Evolutionary conservation across 2,113 vertebrate genomes (phyloP).

Genomic region (Tonatia bakeri): DNA sequence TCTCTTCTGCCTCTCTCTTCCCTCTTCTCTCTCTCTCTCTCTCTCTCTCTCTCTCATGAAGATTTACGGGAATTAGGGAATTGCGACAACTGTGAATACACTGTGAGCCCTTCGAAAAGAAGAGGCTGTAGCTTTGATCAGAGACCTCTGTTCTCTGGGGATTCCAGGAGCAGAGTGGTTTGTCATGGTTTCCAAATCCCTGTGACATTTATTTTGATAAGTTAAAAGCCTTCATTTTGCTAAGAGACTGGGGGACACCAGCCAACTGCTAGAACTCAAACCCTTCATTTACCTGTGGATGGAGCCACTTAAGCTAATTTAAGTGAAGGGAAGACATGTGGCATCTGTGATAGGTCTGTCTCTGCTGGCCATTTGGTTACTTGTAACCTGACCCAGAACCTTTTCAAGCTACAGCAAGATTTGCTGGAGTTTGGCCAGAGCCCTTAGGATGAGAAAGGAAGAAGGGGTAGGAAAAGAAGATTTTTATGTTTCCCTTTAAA

Average conservation of each 20-base stretch:
- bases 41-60: too few relatives aligned
- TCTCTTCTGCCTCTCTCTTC: not conserved
- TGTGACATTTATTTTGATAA: not conserved
- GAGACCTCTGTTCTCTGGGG: not conserved
- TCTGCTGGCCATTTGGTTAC: not conserved
- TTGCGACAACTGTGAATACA: not conserved
- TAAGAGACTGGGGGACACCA: not conserved
- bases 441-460: not conserved
- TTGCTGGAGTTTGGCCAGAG: not conserved
- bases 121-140: not conserved
- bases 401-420: not conserved
- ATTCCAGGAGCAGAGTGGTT: not conserved
- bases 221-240: not conserved
- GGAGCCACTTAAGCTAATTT: not conserved
- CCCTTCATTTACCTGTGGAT: not conserved
- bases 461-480: not conserved
- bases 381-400: not conserved
- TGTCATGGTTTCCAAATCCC: not conserved
- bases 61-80: not conserved
- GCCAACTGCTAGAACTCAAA: not conserved
- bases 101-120: not conserved
- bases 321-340: not conserved
- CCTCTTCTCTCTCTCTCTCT: too few relatives aligned
- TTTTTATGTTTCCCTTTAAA: not conserved
- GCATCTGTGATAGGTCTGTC: not conserved